Conservation (phyloP, 2,797 vertebrate species). For the Prunella strophiata region DNA sequence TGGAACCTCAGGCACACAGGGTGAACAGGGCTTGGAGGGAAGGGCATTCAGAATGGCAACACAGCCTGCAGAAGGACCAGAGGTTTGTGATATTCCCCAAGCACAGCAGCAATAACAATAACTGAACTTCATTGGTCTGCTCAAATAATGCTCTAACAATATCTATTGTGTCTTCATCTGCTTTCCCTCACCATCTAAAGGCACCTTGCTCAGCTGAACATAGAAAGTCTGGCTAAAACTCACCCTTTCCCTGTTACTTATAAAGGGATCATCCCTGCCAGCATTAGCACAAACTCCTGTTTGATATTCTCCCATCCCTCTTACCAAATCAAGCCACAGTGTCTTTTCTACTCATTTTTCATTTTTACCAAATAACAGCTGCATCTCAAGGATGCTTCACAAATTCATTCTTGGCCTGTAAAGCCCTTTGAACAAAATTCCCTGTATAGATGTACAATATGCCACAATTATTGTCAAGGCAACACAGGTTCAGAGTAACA, state of each 20-base stretch:
- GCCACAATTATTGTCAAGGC: neutral
- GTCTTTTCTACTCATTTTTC: neutral
- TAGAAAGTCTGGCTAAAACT: neutral
- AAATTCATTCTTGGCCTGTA: neutral
- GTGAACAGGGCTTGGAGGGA: neutral
- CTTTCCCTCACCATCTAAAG: neutral
- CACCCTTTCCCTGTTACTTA: neutral
- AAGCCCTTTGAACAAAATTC: neutral
- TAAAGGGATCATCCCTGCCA: neutral
- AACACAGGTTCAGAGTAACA: neutral
- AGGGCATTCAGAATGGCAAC: neutral
- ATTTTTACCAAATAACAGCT: neutral
- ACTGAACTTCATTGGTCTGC: neutral
- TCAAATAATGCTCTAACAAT: neutral
- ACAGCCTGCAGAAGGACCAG: neutral
- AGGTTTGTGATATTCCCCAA: neutral
- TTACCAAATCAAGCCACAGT: neutral
- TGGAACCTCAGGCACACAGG: neutral
- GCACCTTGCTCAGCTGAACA: neutral
- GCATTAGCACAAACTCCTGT: neutral
- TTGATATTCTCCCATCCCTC: neutral
- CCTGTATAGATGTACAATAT: neutral
- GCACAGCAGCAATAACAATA: neutral
- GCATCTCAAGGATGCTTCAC: neutral
- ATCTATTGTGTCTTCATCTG: neutral